Conservation (phyloP, 92 coral and sea anemone species). For the Parazoanthus atlanticus region DNA sequence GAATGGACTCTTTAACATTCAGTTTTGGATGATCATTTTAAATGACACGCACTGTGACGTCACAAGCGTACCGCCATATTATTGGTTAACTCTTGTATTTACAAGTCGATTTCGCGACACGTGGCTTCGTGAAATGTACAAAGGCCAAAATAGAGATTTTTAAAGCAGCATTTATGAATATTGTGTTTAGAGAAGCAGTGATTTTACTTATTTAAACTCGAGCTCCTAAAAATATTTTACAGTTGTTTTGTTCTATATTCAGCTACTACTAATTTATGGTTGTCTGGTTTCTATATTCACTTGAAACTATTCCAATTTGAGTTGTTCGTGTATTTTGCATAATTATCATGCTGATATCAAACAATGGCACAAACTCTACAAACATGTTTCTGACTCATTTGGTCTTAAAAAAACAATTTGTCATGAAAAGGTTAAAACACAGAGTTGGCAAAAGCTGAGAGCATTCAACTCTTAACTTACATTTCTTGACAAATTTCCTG, state of each 20-base stretch:
- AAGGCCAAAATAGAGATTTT: background rate
- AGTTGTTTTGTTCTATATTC: background rate
- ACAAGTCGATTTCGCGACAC: conserved; percentile 30
- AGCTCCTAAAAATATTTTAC: background rate
- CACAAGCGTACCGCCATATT: conserved; percentile 9
- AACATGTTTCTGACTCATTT: background rate
- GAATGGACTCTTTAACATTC: background rate
- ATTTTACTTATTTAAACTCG: background rate
- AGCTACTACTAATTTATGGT: background rate
- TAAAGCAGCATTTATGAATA: no score
- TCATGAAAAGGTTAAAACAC: background rate
- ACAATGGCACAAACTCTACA: background rate
- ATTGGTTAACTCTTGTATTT: conserved; percentile 3
- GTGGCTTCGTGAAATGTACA: conserved; percentile 20
- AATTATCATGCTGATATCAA: background rate
- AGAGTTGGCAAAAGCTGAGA: background rate
- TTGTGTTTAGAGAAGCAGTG: background rate
- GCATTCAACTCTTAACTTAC: background rate
- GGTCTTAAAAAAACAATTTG: background rate
- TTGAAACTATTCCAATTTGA: background rate
- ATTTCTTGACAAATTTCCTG: background rate
- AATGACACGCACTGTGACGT: conserved; percentile 28
- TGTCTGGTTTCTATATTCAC: background rate
- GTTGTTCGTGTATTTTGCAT: conserved; percentile 1
- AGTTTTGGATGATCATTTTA: background rate